A percentile compares a stretch with the other conserved stretches of the same genome.
Evolutionary conservation across 2,888 invertebrate genomes (phyloP).

Genomic region (Nemotelus pantherinus): DNA sequence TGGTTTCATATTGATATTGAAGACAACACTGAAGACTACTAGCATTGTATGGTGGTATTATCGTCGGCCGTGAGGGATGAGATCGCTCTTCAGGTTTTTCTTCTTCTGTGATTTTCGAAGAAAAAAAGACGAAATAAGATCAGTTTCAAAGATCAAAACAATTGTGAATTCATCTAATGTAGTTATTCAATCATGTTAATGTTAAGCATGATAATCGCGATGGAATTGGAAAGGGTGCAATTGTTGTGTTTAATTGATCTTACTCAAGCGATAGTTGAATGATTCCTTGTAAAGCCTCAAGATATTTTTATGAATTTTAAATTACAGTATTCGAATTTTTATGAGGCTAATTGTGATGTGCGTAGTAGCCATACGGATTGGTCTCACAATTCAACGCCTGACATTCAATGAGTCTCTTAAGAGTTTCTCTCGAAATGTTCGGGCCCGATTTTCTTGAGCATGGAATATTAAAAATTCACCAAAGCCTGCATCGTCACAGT

Average conservation of each 20-base stretch:
- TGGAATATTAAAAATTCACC: too few species aligned
- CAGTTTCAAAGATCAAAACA: slow-evolving; percentile 36
- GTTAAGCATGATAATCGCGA: neutral
- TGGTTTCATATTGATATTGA: slow-evolving; percentile 35
- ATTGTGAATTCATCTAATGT: slow-evolving; percentile 23
- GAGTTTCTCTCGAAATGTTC: too few species aligned
- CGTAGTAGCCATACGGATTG: too few species aligned
- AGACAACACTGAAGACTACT: neutral
- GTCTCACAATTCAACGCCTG: too few species aligned
- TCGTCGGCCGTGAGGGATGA: too few species aligned
- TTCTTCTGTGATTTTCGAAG: slow-evolving; percentile 13
- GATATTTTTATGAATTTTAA: too few species aligned
- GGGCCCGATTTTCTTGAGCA: too few species aligned
- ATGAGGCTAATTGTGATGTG: too few species aligned
- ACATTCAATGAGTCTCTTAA: too few species aligned
- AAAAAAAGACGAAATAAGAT: slow-evolving; percentile 35
- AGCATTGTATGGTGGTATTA: slow-evolving; percentile 11
- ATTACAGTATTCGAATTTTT: too few species aligned
- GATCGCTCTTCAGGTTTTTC: neutral
- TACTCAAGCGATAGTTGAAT: neutral
- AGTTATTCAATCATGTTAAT: neutral
- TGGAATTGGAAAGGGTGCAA: slow-evolving; percentile 19
- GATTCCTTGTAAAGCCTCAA: too few species aligned
- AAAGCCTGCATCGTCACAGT: too few species aligned
- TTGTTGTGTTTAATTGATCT: neutral